Evolutionary conservation across 2,797 vertebrate genomes (phyloP).

Genomic region (Cynopterus sphinx): DNA sequence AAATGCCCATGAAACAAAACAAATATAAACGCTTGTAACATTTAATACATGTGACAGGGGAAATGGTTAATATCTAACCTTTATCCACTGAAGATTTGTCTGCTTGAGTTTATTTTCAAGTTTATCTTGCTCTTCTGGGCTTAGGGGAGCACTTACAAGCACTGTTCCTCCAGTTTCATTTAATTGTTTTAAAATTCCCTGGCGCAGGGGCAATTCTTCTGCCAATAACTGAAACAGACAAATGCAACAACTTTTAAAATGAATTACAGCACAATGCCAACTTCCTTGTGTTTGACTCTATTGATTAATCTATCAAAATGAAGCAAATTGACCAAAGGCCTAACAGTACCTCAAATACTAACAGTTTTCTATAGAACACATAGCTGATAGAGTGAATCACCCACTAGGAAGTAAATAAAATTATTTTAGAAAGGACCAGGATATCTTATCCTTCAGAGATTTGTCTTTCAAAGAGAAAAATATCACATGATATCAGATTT

Average conservation of each 20-base stretch:
- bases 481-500: not conserved
- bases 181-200: constrained; percentile 90
- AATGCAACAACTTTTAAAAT: constrained; percentile 82
- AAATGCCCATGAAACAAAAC: constrained; percentile 53
- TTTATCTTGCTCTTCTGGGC: constrained; percentile 90
- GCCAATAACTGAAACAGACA: constrained; percentile 88
- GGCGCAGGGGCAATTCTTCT: constrained; percentile 90
- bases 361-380: constrained; percentile 55
- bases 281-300: constrained; percentile 79
- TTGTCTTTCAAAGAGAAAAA: constrained; percentile 6
- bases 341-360: constrained; percentile 73
- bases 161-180: constrained; percentile 87
- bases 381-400: not conserved
- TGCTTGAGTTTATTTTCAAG: constrained; percentile 89
- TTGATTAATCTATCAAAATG: constrained; percentile 80
- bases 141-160: constrained; percentile 87
- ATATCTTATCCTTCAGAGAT: not conserved
- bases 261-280: constrained; percentile 81
- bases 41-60: constrained; percentile 66
- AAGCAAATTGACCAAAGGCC: constrained; percentile 70
- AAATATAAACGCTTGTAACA: constrained; percentile 54
- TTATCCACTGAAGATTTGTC: constrained; percentile 91
- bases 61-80: constrained; percentile 88
- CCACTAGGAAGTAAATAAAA: not conserved
- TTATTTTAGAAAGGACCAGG: not conserved